A percentile compares a stretch with the other conserved stretches of the same genome.
Evolutionary conservation across 2,888 invertebrate genomes (phyloP).

Genomic region (Sphaerophoria rueppellii): DNA sequence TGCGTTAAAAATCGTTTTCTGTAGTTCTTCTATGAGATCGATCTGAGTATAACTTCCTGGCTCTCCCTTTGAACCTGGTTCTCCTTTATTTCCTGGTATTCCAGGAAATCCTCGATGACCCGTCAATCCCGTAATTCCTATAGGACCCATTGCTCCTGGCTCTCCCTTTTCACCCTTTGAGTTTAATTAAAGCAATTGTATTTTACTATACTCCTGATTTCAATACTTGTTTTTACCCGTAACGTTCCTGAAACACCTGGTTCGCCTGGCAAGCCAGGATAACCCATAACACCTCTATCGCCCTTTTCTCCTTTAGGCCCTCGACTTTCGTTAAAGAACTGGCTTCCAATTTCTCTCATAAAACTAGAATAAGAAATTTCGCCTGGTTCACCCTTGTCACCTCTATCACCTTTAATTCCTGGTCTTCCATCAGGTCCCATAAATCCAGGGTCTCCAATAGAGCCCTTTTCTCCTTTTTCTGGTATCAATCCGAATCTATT

Average conservation of each 20-base stretch:
- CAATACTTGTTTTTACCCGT: too few relatives aligned
- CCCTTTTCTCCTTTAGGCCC: slow-evolving; percentile 75
- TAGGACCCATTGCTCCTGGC: slow-evolving; percentile 84
- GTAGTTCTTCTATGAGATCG: slow-evolving; percentile 78
- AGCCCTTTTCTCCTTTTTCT: slow-evolving; percentile 76
- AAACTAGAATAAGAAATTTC: slow-evolving; percentile 43
- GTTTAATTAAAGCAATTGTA: too few relatives aligned
- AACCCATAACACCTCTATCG: slow-evolving; percentile 67
- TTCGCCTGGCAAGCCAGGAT: slow-evolving; percentile 83
- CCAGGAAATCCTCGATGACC: slow-evolving; percentile 83
- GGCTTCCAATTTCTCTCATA: slow-evolving; percentile 44
- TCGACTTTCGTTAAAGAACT: slow-evolving; percentile 39
- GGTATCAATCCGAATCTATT: slow-evolving; percentile 21
- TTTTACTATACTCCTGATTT: too few relatives aligned
- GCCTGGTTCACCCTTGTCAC: slow-evolving; percentile 65
- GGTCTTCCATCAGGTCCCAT: slow-evolving; percentile 46
- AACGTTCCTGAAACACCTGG: slow-evolving; percentile 48
- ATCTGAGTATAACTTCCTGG: slow-evolving; percentile 77
- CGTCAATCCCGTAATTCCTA: slow-evolving; percentile 24
- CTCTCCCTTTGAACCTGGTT: slow-evolving; percentile 83
- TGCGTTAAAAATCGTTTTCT: slow-evolving; percentile 37
- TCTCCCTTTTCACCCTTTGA: slow-evolving; percentile 82
- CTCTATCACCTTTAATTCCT: slow-evolving; percentile 63
- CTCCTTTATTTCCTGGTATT: slow-evolving; percentile 78
- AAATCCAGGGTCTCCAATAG: slow-evolving; percentile 80